phyloP scores from a whole-genome alignment of 1,140 invertebrate species.

The Globodera ellingtonae region DNA sequence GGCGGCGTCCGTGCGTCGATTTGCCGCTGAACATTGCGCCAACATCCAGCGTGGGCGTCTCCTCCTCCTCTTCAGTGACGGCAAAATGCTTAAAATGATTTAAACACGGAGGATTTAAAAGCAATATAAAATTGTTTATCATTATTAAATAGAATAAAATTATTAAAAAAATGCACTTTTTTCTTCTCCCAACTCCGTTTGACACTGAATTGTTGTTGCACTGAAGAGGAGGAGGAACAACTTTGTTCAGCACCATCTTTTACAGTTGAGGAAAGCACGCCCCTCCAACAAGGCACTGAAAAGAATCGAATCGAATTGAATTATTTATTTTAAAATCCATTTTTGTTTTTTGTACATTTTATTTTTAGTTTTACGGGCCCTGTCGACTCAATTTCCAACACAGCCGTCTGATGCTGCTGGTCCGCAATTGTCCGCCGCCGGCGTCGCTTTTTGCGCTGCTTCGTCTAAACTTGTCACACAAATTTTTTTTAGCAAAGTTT shows the following conservation, averaged over 20 bases:
- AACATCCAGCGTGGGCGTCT: conserved; percentile 14
- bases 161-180: not conserved
- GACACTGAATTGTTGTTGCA: not conserved
- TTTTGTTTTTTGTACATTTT: conserved; percentile 15
- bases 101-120: not conserved
- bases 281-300: conserved; percentile 16
- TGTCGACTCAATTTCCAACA: conserved; percentile 9
- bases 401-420: not conserved
- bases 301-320: not conserved
- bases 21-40: conserved; percentile 10
- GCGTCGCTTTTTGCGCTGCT: not conserved
- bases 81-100: not conserved
- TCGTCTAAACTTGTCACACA: not conserved
- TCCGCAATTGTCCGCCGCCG: not conserved
- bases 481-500: not conserved
- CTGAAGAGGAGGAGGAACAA: not conserved
- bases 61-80: conserved; percentile 5
- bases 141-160: too few species aligned
- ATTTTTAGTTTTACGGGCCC: conserved; percentile 20
- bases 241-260: not conserved
- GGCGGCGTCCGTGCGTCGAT: conserved; percentile 13
- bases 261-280: not conserved
- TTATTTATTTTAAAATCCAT: not conserved
- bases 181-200: not conserved
- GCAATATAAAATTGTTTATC: not conserved